These are phyloP conservation scores for Sphenopsis melanotis DNA, from an alignment of 2,797 vertebrate genomes.

Conservation along the genomic window DNA sequence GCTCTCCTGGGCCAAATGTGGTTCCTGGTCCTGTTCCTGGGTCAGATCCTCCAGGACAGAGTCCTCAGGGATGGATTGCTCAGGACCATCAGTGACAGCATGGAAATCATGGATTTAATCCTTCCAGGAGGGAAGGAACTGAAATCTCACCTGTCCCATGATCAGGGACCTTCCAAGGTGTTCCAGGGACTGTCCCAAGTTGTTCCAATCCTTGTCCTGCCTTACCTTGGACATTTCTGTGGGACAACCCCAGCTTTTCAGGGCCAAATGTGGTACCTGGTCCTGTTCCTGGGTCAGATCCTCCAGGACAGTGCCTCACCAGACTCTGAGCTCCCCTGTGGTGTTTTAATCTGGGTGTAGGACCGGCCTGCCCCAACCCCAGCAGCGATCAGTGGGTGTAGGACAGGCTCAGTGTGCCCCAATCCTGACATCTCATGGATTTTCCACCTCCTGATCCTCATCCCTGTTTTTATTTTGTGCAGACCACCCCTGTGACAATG, in stretches of 20 bases:
- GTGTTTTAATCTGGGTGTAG: neutral
- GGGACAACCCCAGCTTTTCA: accelerated
- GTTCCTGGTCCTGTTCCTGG: neutral
- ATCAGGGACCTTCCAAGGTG: too few relatives aligned
- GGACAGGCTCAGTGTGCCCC: neutral
- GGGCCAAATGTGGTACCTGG: neutral
- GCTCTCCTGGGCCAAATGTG: accelerated
- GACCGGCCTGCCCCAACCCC: neutral
- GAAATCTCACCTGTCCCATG: neutral
- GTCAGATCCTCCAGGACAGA: too few relatives aligned
- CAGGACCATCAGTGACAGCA: accelerated
- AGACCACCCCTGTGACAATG: constrained; percentile 95
- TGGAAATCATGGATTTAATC: accelerated
- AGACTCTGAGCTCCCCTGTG: neutral
- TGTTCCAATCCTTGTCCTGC: neutral
- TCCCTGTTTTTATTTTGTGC: neutral
- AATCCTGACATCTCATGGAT: accelerated
- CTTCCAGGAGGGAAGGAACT: neutral
- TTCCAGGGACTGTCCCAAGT: neutral
- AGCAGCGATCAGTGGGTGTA: neutral
- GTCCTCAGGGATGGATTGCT: neutral
- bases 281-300: neutral
- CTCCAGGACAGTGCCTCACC: too few relatives aligned
- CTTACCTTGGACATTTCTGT: neutral
- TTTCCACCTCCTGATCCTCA: neutral